Conservation (phyloP, 1,140 invertebrate species). For the Halyomorpha halys region DNA sequence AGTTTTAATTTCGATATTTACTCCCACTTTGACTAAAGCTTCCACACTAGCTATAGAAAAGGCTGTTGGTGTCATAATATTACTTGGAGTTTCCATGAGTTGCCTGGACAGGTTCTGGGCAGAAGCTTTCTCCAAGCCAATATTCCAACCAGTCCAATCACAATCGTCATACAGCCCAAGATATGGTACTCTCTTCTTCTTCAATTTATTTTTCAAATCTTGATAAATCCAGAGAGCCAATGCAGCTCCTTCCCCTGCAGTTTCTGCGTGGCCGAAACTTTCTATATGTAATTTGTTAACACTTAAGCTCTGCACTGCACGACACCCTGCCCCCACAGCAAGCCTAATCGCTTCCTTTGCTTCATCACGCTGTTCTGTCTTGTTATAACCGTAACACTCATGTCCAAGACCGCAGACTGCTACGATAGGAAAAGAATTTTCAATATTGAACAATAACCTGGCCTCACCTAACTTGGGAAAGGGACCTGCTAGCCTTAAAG, state of each 20-base stretch:
- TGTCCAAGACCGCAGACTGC: constrained; percentile 61
- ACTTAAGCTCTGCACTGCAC: constrained; percentile 44
- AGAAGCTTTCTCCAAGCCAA: constrained; percentile 44
- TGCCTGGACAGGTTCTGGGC: constrained; percentile 50
- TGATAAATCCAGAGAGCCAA: constrained; percentile 55
- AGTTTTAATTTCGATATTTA: constrained; percentile 37
- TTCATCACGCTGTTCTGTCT: constrained; percentile 55
- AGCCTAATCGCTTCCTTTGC: constrained; percentile 54
- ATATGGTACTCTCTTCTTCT: constrained; percentile 24
- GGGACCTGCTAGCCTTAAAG: constrained; percentile 19
- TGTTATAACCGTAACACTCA: constrained; percentile 44
- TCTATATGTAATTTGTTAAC: constrained; percentile 57
- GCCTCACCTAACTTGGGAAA: constrained; percentile 45
- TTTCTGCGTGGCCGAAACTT: constrained; percentile 56
- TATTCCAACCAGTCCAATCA: constrained; percentile 42
- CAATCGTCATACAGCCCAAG: constrained; percentile 32
- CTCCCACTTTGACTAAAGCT: constrained; percentile 37
- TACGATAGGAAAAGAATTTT: constrained; percentile 48
- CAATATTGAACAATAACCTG: constrained; percentile 50
- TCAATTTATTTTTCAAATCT: constrained; percentile 36
- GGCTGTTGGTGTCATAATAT: constrained; percentile 49
- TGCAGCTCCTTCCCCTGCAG: constrained; percentile 59
- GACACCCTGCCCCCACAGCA: constrained; percentile 52
- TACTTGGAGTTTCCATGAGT: constrained; percentile 52
- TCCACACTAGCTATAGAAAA: constrained; percentile 44